These are phyloP conservation scores for Apocrypta bakeri DNA, from an alignment of 1,140 invertebrate species.

Conservation along the genomic window DNA sequence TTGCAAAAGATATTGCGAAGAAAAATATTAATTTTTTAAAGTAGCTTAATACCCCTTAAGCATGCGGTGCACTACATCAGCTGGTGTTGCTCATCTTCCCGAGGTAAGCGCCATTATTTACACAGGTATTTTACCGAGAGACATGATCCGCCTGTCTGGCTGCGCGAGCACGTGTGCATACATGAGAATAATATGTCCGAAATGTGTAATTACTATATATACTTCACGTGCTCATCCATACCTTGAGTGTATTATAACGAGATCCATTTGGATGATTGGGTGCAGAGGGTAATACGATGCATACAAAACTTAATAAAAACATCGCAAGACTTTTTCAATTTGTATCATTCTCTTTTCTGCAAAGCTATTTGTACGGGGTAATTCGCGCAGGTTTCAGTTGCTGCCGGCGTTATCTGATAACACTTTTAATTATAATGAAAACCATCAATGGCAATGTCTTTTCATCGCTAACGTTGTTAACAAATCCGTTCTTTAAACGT, in stretches of 20 bases:
- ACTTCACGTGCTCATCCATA: neutral
- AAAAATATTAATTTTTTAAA: neutral
- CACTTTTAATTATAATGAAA: no score
- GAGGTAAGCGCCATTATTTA: constrained; percentile 1
- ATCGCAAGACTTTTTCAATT: constrained; percentile 28
- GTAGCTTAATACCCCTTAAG: neutral
- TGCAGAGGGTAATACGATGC: neutral
- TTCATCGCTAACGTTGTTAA: no score
- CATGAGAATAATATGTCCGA: neutral
- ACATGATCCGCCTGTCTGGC: neutral
- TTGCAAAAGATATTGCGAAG: no score
- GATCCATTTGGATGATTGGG: neutral
- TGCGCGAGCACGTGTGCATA: neutral
- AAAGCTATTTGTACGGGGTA: no score
- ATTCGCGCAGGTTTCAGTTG: no score
- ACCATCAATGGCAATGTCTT: no score
- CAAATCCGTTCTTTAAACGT: neutral
- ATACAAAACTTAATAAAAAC: neutral
- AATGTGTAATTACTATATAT: constrained; percentile 38
- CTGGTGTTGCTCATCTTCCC: neutral
- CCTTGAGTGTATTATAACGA: constrained; percentile 29
- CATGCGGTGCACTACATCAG: no score
- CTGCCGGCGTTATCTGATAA: no score
- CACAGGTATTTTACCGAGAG: neutral
- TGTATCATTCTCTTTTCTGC: neutral